Evolutionary conservation across 1,140 invertebrate genomes (phyloP), one percentile per base, ranked within the genome.

Genomic region (Lepidostoma basale): DNA sequence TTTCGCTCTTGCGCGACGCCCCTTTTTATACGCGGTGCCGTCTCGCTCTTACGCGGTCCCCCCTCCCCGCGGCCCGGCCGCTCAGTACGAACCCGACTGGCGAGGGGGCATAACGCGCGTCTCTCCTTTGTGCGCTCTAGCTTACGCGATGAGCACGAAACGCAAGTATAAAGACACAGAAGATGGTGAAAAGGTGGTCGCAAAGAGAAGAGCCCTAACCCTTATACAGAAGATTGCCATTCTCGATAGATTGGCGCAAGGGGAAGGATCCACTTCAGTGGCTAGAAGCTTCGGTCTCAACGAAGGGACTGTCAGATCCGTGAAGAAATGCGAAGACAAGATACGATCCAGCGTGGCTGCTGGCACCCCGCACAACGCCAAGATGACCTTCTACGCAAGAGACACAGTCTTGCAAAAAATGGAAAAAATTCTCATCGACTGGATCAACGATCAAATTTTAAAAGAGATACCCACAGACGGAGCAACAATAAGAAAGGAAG

Each of bases 401-500:
- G 58, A 68, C 22, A 23, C 30, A 25, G 40, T 42, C 6, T 16
- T 60, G 3, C 33, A 40, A 14, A 64, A 26, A 39, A 69, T 42
- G 44, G 68, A 69, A 39, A 64, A 69, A 26, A 16, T 28, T 14
- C 54, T 69, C 20, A 64, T 64, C 8, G 25, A 56, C 18, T 69
- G 68, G 68, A 64, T 69, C 23, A 36, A 64, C 20, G 68, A 69
- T n/a, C 49, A 30, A 30, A 47, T 14, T 14, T 12, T 22, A n/a
- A 69, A 65, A 47, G 16, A 26, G 25, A 59, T 59, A 1, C 30
- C 25, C 6, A 10, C 65, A 4, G 60, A 64, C 30, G 60, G 62
- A 33, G 22, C 28, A 22, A 26, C 22, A 14, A 69, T 69, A 8
- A 69, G 47, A 59, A 49, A 49, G 22, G 49, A 74, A 70, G 72